A percentile compares a stretch with the other conserved stretches of the same genome.
Evolutionary conservation across 1,140 invertebrate genomes (phyloP).

Genomic region (Achroia grisella): DNA sequence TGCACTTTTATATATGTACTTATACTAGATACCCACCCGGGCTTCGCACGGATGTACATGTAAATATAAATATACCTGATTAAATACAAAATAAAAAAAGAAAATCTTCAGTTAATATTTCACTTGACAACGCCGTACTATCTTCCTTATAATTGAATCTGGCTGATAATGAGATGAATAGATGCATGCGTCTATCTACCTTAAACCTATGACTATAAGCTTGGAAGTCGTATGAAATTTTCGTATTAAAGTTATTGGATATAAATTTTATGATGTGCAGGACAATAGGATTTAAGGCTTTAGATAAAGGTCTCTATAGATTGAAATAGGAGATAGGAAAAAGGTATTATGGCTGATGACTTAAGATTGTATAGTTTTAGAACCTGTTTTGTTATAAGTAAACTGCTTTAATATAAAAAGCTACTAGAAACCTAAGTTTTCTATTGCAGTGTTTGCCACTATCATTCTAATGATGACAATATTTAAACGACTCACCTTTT

Average conservation of each 20-base stretch:
- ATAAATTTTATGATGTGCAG: conserved; percentile 29
- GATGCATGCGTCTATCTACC: conserved; percentile 10
- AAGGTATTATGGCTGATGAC: not conserved
- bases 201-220: conserved; percentile 12
- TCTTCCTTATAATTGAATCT: conserved; percentile 37
- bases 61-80: too few relatives aligned
- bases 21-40: too few relatives aligned
- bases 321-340: conserved; percentile 1
- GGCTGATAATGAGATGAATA: conserved; percentile 25
- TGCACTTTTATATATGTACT: too few relatives aligned
- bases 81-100: too few relatives aligned
- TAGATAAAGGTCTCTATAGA: conserved; percentile 6
- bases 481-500: too few relatives aligned
- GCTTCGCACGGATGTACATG: too few relatives aligned
- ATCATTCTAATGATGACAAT: too few relatives aligned
- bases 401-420: too few relatives aligned
- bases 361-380: not conserved
- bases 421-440: too few relatives aligned
- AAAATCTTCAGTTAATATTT: conserved; percentile 9
- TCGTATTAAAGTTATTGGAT: conserved; percentile 15
- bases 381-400: not conserved
- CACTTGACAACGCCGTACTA: conserved; percentile 32
- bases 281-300: conserved; percentile 22
- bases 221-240: not conserved
- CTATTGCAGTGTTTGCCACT: too few relatives aligned